Evolutionary conservation across 2,888 invertebrate species (phyloP), one percentile per base, ranked within the genome.

Genomic region (Lycophotia porphyrea): DNA sequence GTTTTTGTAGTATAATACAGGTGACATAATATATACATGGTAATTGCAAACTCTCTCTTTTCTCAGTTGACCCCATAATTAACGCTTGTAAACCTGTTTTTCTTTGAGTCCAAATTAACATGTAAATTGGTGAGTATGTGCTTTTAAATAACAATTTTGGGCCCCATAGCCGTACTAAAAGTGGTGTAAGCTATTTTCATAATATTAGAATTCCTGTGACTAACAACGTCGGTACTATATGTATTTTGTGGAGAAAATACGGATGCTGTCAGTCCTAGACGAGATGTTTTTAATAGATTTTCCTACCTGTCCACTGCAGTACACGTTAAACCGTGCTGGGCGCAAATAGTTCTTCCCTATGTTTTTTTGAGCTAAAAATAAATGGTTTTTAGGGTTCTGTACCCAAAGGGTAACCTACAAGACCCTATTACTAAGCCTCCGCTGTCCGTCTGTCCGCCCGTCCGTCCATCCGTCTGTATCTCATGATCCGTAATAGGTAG

Each of bases 101-200:
- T 77, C 69, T 73, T 74, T 82, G 73, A 66, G 58, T 47, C 2
- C 39, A 39, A 44, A 81, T 81, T 82, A 67, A 44, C 63, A 78
- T 82, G 58, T 63, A 82, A 82, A 82, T 82, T 74, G 70, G 1
- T 24, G 2, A 34, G 44, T 52, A 61, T 47, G n/a, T 70, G 58
- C 64, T 82, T 78, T 66, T 11, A 34, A 60, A 60, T 15, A 67
- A 55, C 15, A 7, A 52, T 21, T 69, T 80, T 71, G 47, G 52
- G 44, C 0, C 39, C 7, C 36, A 27, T 52, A 13, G 42, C 34
- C 11, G 8, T 60, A 34, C 21, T 52, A 18, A 63, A 47, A 60
- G 21, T 9, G n/a, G 21, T 49, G 9, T 58, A n/a, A 47, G 31
- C n/a, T 42, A 15, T 60, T 60, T 42, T 52, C 3, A n/a, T 68